phyloP scores from a whole-genome alignment of 2,888 invertebrate species.

The Metopia argyrocephala region DNA sequence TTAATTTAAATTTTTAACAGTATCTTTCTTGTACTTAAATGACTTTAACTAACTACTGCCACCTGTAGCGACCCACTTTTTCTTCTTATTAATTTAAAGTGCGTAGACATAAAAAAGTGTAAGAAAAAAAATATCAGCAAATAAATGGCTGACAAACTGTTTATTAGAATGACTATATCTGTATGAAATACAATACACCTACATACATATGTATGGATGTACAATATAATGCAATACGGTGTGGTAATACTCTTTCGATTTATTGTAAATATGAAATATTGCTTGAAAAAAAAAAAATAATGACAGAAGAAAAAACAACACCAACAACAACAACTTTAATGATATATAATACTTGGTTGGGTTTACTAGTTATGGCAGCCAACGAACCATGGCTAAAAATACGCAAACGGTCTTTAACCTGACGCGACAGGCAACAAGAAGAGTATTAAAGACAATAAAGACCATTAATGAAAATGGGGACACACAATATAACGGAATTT shows the following conservation, averaged over 20 bases:
- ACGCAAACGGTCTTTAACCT: slow-evolving; percentile 62
- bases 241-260: slow-evolving; percentile 8
- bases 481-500: slow-evolving; percentile 16
- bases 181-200: not conserved
- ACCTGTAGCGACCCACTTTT: not conserved
- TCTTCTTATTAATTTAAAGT: not conserved
- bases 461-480: slow-evolving; percentile 15
- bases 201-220: no score
- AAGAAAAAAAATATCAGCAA: not conserved
- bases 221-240: not conserved
- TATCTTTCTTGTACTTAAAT: no score
- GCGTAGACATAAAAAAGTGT: not conserved
- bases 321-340: not conserved
- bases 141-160: not conserved
- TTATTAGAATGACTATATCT: not conserved
- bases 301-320: no score
- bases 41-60: no score
- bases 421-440: slow-evolving; percentile 49
- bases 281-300: not conserved
- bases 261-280: slow-evolving; percentile 28
- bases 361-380: slow-evolving; percentile 22
- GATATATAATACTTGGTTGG: not conserved
- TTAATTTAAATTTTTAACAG: no score
- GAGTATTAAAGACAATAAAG: slow-evolving; percentile 15
- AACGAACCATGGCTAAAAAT: slow-evolving; percentile 46